Conservation (phyloP, 2,113 vertebrate species). For the Otocyon megalotis region DNA sequence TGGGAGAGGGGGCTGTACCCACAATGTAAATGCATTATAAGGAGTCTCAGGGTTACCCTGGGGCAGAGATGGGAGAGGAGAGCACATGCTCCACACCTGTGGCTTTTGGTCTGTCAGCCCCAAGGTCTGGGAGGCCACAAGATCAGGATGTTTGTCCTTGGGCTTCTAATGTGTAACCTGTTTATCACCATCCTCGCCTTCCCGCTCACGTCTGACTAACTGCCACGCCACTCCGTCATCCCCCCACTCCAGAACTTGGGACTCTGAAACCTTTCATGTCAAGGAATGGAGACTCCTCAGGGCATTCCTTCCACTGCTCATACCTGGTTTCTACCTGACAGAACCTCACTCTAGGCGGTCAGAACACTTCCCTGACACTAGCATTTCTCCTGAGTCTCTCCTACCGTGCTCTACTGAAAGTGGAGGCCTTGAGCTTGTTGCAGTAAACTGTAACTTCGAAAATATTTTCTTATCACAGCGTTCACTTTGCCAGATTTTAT, state of each 20-base stretch:
- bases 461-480: neutral
- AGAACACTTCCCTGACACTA: neutral
- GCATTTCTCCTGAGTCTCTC: neutral
- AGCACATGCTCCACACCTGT: accelerated
- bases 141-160: neutral
- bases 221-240: neutral
- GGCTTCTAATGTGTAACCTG: neutral
- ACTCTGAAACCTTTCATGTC: neutral
- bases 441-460: neutral
- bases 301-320: neutral
- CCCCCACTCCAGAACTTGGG: neutral
- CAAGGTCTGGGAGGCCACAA: neutral
- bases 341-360: neutral
- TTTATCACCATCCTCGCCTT: neutral
- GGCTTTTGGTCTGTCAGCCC: neutral
- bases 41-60: neutral
- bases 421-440: neutral
- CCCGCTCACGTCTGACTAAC: neutral
- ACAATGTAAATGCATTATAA: neutral
- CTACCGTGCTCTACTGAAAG: neutral
- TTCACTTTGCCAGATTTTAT: neutral
- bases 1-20: neutral
- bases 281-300: neutral
- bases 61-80: neutral
- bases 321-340: neutral